Base-by-base conservation (phyloP, 2,113 vertebrate genomes). In the Paratilapia polleni region DNA sequence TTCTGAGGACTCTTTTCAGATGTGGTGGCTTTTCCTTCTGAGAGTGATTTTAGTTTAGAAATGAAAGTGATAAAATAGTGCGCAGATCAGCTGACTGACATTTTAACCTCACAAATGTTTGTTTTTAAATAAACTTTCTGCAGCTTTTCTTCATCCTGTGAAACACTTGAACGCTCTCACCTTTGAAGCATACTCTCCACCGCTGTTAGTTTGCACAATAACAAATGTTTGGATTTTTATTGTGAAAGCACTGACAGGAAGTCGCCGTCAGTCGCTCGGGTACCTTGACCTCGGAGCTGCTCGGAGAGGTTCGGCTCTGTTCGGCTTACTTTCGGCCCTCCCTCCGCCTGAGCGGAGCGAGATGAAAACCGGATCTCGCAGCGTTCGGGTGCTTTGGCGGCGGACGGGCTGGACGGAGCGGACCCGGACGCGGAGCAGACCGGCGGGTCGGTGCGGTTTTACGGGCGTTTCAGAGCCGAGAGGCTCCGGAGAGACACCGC, bases 321-420 rank as follows among this genome's bases (percentile, higher is more conserved):
- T 89, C 88, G 91, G 78, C 6, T 52, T 87, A 81, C 88, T 82
- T 17, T 81, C 73, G 6, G 54, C 83, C 77, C 73, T 20, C 73
- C 81, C 79, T 63, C 62, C 80, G 19, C 14, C 85, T 31, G 62
- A 89, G 77, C 70, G 11, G 31, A 78, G 85, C 26, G 66, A 86
- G 47, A 89, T 82, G 74, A 52, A 2, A 74, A 41, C 61, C 80
- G 64, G 79, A 88, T 8, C 52, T 24, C 12, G 81, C 54, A 11
- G 68, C 54, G 52, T 19, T 26, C 20, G 60, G 34, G 7, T 7
- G 36, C 54, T 63, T 28, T 24, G 15, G 13, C 8, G 28, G 76
- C 41, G 60, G 84, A 78, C 87, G 36, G 24, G 22, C 60, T 12
- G 57, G 22, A 28, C 77, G 1, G 54, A 49, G 28, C 11, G 61